Conservation (phyloP, 2,888 invertebrate genomes). For the Leucania comma region DNA sequence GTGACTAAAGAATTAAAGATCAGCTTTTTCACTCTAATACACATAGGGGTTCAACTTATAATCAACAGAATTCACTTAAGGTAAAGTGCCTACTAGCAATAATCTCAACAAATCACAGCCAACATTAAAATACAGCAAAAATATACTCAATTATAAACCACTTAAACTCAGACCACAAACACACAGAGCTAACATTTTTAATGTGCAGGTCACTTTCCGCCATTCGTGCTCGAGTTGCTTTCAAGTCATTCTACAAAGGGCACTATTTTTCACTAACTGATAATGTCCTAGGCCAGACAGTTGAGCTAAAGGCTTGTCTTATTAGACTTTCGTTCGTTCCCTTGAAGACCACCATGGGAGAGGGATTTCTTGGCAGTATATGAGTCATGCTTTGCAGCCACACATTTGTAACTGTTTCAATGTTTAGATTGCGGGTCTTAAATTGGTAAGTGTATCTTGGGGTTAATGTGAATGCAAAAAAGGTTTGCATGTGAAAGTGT, state of each 20-base stretch:
- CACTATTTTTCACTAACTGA: constrained; percentile 86
- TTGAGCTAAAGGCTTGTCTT: constrained; percentile 85
- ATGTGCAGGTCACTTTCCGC: constrained; percentile 57
- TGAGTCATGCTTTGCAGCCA: constrained; percentile 78
- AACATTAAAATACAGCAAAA: constrained; percentile 22
- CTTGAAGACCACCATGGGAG: constrained; percentile 83
- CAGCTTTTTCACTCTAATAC: too few species aligned
- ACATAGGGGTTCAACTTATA: too few species aligned
- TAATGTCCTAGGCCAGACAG: constrained; percentile 84
- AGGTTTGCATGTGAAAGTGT: background rate
- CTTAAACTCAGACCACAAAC: constrained; percentile 32
- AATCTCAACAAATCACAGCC: constrained; percentile 4
- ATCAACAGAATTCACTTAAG: background rate
- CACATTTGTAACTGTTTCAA: constrained; percentile 84
- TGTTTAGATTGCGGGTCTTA: constrained; percentile 69
- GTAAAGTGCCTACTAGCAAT: background rate
- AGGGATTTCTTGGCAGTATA: constrained; percentile 80
- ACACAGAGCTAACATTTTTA: constrained; percentile 44
- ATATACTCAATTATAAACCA: constrained; percentile 39
- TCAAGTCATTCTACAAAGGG: constrained; percentile 80
- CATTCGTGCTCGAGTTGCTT: constrained; percentile 66
- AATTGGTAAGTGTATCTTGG: constrained; percentile 30
- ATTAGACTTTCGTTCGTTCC: constrained; percentile 82
- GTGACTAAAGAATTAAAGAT: too few species aligned
- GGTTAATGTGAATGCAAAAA: constrained; percentile 34